Base-by-base conservation (phyloP, 1,140 invertebrate genomes). In the Parapsyche elsis region DNA sequence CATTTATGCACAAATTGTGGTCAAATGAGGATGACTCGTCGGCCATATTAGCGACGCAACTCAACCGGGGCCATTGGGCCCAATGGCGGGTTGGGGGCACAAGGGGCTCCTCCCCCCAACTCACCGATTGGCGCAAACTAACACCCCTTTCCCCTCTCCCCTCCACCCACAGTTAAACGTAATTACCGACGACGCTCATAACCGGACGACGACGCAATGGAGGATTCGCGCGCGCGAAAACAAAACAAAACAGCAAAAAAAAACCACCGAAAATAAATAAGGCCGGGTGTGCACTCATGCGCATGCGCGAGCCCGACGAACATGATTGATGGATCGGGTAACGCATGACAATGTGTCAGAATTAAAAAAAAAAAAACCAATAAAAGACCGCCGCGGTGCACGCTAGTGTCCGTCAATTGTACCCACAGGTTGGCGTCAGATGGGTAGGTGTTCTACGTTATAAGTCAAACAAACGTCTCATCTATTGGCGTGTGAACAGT, bases 151-250 rank as follows among this genome's bases (percentile, higher is more conserved):
- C 38, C 30, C 71, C 46, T 38, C 71, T 26, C 71, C 46, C n/a
- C 71, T 26, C 46, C 23, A 10, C 1, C 44, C 9, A 19, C 23
- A 7, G 38, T 24, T 38, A 16, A 5, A 16, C 38, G 23, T 73
- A 73, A 73, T 73, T 73, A 73, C 46, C 44, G n/a, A 38, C 16
- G 5, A 73, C 71, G 71, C 30, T 45, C 44, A 45, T 45, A 73
- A 46, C 44, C 44, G 71, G 71, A 73, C 38, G 46, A 24, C 21
- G 71, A 30, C 67, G n/a, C 67, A n/a, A 24, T 7, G 2, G 30
- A 38, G 2, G 30, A 38, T 4, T 38, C 30, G 5, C 67, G 26
- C 26, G 26, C 26, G n/a, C 38, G 38, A 71, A 23, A 70, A 38
- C 1, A 38, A 38, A 38, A 38, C 30, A 38, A 38, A 38, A 38